Evolutionary conservation across 2,113 vertebrate species (phyloP).

Genomic region (Cranoglanis bouderius): DNA sequence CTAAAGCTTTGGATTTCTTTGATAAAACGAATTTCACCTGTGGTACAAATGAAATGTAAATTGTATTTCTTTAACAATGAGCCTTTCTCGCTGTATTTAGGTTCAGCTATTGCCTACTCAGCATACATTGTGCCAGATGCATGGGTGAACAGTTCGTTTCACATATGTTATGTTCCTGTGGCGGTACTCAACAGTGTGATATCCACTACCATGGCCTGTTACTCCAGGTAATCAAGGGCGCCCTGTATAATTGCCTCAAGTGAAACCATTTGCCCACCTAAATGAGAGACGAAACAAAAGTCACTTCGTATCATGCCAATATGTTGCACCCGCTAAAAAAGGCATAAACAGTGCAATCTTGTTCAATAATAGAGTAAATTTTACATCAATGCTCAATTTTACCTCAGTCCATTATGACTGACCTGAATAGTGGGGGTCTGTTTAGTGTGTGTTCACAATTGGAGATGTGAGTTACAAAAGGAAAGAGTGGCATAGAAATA

Average conservation of each 20-base stretch:
- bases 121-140: constrained; percentile 81
- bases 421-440: neutral
- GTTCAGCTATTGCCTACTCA: constrained; percentile 86
- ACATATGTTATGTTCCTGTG: constrained; percentile 74
- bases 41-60: neutral
- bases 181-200: constrained; percentile 78
- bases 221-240: constrained; percentile 83
- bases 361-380: neutral
- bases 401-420: neutral
- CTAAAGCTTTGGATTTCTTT: neutral
- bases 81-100: constrained; percentile 65
- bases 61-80: neutral
- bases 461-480: neutral
- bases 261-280: neutral
- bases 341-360: neutral
- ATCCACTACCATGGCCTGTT: constrained; percentile 84
- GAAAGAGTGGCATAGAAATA: neutral
- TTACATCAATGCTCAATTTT: neutral
- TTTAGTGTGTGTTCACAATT: neutral
- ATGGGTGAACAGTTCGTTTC: constrained; percentile 81
- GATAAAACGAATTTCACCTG: neutral
- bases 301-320: neutral
- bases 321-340: neutral
- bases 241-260: neutral
- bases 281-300: neutral